phyloP scores from a whole-genome alignment of 2,797 vertebrate genomes.

The Betta splendens region DNA sequence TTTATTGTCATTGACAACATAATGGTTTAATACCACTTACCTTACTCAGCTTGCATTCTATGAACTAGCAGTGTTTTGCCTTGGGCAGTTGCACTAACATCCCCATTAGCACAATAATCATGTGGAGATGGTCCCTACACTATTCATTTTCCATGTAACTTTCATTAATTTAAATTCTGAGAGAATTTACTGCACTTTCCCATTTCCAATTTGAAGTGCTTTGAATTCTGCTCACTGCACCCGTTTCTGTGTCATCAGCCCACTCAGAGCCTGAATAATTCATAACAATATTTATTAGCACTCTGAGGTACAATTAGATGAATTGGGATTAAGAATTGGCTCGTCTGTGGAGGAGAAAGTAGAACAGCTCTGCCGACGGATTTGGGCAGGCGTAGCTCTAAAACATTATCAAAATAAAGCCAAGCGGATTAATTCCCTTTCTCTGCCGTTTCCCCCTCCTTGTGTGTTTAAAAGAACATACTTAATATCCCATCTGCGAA shows the following conservation, averaged over 20 bases:
- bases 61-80: slow-evolving; percentile 37
- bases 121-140: slow-evolving; percentile 45
- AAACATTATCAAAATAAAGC: slow-evolving; percentile 79
- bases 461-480: slow-evolving; percentile 66
- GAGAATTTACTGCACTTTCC: slow-evolving; percentile 71
- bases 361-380: slow-evolving; percentile 69
- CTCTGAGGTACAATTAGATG: slow-evolving; percentile 84
- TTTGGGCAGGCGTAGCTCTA: slow-evolving; percentile 68
- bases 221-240: slow-evolving; percentile 74
- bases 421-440: slow-evolving; percentile 69
- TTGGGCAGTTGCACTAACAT: slow-evolving; percentile 58
- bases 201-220: slow-evolving; percentile 74
- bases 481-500: slow-evolving; percentile 73
- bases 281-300: slow-evolving; percentile 84
- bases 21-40: slow-evolving; percentile 59
- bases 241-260: slow-evolving; percentile 78
- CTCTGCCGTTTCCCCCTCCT: slow-evolving; percentile 38
- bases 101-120: slow-evolving; percentile 60
- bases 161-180: slow-evolving; percentile 72
- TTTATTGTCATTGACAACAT: slow-evolving; percentile 46
- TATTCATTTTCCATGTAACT: slow-evolving; percentile 63
- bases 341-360: slow-evolving; percentile 71
- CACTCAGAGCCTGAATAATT: slow-evolving; percentile 80
- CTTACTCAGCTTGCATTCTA: slow-evolving; percentile 48
- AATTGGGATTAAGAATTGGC: slow-evolving; percentile 79